Conservation (phyloP, 2,888 invertebrate genomes). For the Lasioglossum malachurum region DNA sequence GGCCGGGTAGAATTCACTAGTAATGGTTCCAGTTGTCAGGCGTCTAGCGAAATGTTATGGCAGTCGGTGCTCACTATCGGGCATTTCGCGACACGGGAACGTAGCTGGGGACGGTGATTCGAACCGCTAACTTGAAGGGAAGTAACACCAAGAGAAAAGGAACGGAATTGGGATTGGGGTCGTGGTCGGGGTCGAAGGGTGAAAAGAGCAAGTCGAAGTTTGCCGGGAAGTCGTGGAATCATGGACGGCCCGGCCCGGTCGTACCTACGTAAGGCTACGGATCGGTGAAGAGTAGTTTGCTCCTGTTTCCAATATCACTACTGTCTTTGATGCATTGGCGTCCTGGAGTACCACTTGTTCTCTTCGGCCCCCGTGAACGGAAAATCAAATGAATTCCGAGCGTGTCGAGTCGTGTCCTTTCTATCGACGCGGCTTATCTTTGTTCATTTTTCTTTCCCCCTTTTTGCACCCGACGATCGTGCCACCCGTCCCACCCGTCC, state of each 20-base stretch:
- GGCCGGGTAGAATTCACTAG: neutral
- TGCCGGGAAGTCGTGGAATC: constrained; percentile 64
- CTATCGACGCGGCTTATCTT: constrained; percentile 50
- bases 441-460: constrained; percentile 31
- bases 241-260: constrained; percentile 19
- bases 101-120: constrained; percentile 36
- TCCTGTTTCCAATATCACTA: constrained; percentile 73
- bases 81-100: constrained; percentile 18
- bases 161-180: constrained; percentile 24
- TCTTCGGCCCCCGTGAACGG: constrained; percentile 64
- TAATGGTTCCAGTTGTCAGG: neutral
- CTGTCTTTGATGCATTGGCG: constrained; percentile 68
- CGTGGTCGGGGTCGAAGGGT: constrained; percentile 42
- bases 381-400: constrained; percentile 74
- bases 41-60: neutral
- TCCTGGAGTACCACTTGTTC: constrained; percentile 71
- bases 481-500: too few relatives aligned
- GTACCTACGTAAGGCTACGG: constrained; percentile 26
- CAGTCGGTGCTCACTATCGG: neutral
- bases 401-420: constrained; percentile 63
- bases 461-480: neutral
- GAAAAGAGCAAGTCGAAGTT: constrained; percentile 65
- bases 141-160: constrained; percentile 31
- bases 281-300: constrained; percentile 49
- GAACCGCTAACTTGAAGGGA: constrained; percentile 20